phyloP scores from a whole-genome alignment of 2,113 vertebrate genomes.

The Baryphthengus martii region DNA sequence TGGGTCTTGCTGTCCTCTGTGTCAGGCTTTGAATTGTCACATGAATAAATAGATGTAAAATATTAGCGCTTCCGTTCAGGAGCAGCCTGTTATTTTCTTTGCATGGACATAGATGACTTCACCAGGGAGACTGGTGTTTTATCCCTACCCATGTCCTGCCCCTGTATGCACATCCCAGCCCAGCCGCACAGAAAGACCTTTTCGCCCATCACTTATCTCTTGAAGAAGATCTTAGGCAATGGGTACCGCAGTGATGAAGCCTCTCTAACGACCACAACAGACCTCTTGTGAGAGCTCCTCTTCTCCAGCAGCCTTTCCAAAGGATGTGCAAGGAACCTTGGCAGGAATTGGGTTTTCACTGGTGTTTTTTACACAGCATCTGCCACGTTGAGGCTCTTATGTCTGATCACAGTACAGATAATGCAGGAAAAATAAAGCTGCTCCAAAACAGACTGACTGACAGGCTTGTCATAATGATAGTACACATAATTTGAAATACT shows the following conservation, averaged over 20 bases:
- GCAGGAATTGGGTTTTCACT: not conserved
- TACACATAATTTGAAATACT: constrained; percentile 42
- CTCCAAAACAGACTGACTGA: constrained; percentile 47
- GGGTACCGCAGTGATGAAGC: not conserved
- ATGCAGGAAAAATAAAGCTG: constrained; percentile 52
- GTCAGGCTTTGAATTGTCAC: not conserved
- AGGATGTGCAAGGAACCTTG: not conserved
- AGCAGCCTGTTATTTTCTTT: not conserved
- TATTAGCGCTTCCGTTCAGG: fast-evolving
- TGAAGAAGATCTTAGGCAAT: not conserved
- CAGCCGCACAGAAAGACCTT: not conserved
- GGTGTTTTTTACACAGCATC: not conserved
- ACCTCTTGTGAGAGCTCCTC: not conserved
- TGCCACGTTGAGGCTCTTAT: not conserved
- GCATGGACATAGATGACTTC: not conserved
- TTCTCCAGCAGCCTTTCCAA: not conserved
- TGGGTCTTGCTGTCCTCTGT: fast-evolving
- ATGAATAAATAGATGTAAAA: not conserved
- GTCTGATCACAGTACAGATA: constrained; percentile 22
- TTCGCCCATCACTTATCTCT: not conserved
- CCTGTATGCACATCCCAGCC: not conserved
- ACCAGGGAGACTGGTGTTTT: not conserved
- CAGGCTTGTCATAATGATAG: constrained; percentile 37
- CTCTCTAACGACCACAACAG: not conserved
- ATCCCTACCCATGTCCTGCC: not conserved